Percentiles rank a stretch among this genome's conserved stretches.
These are phyloP conservation scores for Spongilla lacustris DNA, from an alignment of 37 sponge, comb jelly and placozoan genomes.

Conservation along the genomic window DNA sequence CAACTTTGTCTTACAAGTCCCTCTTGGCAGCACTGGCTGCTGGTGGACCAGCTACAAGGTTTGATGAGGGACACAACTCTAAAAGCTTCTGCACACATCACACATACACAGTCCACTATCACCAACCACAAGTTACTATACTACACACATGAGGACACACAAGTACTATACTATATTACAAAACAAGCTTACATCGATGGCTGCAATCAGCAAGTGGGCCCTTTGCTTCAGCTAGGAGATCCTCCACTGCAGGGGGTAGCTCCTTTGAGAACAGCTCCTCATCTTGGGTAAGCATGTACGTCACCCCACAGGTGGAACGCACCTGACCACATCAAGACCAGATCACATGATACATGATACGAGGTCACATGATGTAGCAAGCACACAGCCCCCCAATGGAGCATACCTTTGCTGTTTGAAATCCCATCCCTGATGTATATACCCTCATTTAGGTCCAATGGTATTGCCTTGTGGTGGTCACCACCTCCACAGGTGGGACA, in stretches of 20 bases:
- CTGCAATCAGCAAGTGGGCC: slow-evolving; percentile 96
- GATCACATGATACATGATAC: not conserved
- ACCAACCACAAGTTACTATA: no score
- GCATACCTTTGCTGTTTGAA: slow-evolving; percentile 93
- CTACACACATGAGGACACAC: no score
- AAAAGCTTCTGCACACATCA: no score
- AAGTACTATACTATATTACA: no score
- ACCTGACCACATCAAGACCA: slow-evolving; percentile 51
- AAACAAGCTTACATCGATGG: slow-evolving; percentile 51
- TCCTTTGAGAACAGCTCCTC: slow-evolving; percentile 98
- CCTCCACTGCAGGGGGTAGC: slow-evolving; percentile 96
- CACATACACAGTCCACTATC: no score
- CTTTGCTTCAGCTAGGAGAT: slow-evolving; percentile 83
- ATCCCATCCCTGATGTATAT: slow-evolving; percentile 97
- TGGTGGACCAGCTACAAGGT: slow-evolving; percentile 45
- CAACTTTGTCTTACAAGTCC: slow-evolving; percentile 97
- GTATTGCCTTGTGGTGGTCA: slow-evolving; percentile 95
- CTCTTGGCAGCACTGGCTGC: slow-evolving; percentile 57
- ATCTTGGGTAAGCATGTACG: slow-evolving; percentile 99
- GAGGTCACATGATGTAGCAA: no score
- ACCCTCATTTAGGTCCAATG: slow-evolving; percentile 99
- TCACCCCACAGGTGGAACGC: slow-evolving; percentile 90
- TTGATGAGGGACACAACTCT: not conserved
- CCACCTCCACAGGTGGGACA: slow-evolving; percentile 96
- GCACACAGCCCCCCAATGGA: no score